These are phyloP conservation scores for Dryobotodes eremita DNA, from an alignment of 2,888 invertebrate species.

Conservation along the genomic window DNA sequence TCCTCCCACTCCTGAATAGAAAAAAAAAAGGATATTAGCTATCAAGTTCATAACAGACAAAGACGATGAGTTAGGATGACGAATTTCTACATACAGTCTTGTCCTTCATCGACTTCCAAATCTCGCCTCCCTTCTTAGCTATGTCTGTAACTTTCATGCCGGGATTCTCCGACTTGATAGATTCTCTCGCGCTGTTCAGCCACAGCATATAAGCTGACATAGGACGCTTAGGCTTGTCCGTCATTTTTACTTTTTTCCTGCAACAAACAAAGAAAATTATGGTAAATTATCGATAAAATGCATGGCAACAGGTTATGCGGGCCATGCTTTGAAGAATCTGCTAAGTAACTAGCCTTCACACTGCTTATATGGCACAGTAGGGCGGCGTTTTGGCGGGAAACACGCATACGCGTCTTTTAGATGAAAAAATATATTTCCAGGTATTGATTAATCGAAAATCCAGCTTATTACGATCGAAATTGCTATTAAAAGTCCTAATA, in stretches of 20 bases:
- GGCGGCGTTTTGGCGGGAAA: conserved; percentile 91
- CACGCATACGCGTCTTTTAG: conserved; percentile 72
- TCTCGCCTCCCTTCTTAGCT: conserved; percentile 98
- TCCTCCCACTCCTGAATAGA: conserved; percentile 96
- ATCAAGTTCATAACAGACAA: conserved; percentile 31
- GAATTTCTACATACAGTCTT: conserved; percentile 92
- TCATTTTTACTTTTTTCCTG: conserved; percentile 93
- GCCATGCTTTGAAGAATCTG: conserved; percentile 73
- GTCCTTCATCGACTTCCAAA: conserved; percentile 97
- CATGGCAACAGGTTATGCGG: conserved; percentile 79
- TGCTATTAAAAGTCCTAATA: conserved; percentile 64
- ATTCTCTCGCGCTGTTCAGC: conserved; percentile 96
- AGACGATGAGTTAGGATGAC: conserved; percentile 31
- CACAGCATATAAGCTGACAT: conserved; percentile 98
- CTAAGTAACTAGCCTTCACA: conserved; percentile 76
- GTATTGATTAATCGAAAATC: conserved; percentile 57
- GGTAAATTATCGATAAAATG: conserved; percentile 67
- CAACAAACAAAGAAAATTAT: conserved; percentile 73
- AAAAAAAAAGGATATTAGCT: conserved; percentile 30
- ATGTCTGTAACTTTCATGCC: conserved; percentile 98
- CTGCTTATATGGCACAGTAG: conserved; percentile 78
- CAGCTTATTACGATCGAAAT: conserved; percentile 61
- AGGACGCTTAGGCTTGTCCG: conserved; percentile 98
- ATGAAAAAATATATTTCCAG: conserved; percentile 55
- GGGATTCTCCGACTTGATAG: conserved; percentile 97